These are phyloP conservation scores for Anhinga rufa DNA, from an alignment of 2,113 vertebrate genomes.

Conservation along the genomic window DNA sequence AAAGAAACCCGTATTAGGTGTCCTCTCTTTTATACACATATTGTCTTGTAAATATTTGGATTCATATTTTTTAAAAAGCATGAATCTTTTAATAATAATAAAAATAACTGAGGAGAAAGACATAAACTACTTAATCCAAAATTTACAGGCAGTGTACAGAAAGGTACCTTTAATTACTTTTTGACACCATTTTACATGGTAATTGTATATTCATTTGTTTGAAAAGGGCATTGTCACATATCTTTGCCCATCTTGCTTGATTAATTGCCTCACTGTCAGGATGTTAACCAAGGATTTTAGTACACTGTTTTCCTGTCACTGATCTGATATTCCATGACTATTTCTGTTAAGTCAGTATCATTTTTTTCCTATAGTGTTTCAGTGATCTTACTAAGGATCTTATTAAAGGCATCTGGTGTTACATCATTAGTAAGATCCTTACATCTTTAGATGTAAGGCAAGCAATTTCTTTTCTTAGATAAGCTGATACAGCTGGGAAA, in stretches of 20 bases:
- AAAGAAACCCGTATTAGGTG: neutral
- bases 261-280: slow-evolving; percentile 50
- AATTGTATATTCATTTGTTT: slow-evolving; percentile 49
- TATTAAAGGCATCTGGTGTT: neutral
- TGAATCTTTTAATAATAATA: neutral
- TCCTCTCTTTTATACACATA: neutral
- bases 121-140: neutral
- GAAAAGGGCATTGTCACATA: slow-evolving; percentile 57
- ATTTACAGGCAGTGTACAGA: neutral
- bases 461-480: neutral
- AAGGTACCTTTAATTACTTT: neutral
- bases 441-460: neutral
- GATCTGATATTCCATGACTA: neutral
- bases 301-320: slow-evolving; percentile 16
- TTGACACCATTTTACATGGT: neutral
- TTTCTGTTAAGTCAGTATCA: neutral
- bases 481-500: neutral
- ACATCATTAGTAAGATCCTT: neutral
- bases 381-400: neutral
- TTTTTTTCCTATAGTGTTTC: neutral
- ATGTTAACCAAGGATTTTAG: slow-evolving; percentile 22
- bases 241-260: slow-evolving; percentile 42
- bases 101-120: neutral
- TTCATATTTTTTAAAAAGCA: neutral
- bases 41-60: neutral